Conservation (phyloP, 1,140 invertebrate species). For the Bombus fervidus region DNA sequence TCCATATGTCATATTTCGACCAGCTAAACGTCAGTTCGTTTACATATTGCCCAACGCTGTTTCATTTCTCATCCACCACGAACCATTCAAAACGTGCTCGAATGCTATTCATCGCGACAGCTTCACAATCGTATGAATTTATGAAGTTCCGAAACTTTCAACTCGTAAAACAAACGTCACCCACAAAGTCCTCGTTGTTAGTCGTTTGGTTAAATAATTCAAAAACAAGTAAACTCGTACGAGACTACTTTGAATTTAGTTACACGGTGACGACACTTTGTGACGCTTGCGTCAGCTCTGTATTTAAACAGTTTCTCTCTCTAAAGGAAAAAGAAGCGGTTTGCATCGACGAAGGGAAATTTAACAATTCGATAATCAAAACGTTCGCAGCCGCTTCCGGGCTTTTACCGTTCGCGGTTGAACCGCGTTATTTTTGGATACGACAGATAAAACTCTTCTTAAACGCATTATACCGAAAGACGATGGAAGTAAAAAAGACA, state of each 20-base stretch:
- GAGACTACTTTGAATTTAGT: too few species aligned
- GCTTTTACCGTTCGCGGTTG: constrained; percentile 43
- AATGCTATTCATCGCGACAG: neutral
- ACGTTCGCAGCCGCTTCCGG: constrained; percentile 40
- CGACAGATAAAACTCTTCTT: constrained; percentile 37
- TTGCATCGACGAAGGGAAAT: neutral
- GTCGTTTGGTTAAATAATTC: neutral
- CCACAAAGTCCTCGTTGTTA: neutral
- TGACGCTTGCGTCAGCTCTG: neutral
- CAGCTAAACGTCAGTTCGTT: neutral
- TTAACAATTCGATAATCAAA: constrained; percentile 50
- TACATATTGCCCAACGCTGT: constrained; percentile 3
- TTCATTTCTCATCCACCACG: neutral
- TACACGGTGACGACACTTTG: neutral
- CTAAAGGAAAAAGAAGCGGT: neutral
- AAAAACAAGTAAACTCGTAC: neutral
- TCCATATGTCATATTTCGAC: neutral
- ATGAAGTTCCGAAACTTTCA: neutral
- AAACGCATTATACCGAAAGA: constrained; percentile 29
- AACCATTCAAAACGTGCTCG: neutral
- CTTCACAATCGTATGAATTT: neutral
- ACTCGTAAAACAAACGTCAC: neutral
- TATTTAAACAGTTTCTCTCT: constrained; percentile 1
- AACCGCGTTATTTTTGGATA: constrained; percentile 40
- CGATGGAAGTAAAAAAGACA: constrained; percentile 15